Evolutionary conservation across 2,113 vertebrate genomes (phyloP).

Genomic region (Daboia siamensis): DNA sequence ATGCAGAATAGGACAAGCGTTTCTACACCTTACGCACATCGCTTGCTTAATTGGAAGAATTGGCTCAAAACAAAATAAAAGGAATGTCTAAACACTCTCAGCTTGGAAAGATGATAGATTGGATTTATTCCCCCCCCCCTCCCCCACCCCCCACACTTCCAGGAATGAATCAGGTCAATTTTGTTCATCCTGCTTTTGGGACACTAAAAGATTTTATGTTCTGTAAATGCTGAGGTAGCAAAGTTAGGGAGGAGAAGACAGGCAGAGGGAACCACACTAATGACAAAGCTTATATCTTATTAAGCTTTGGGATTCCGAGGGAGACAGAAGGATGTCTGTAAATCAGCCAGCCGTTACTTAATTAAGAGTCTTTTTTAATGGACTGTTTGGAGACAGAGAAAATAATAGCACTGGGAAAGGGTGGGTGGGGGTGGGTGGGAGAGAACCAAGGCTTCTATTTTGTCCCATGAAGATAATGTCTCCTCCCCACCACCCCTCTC

Average conservation of each 20-base stretch:
- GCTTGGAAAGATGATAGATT: background rate
- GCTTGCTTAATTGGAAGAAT: background rate
- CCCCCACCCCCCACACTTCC: background rate
- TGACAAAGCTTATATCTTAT: background rate
- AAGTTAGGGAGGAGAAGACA: background rate
- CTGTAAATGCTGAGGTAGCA: background rate
- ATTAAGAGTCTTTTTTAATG: conserved; percentile 16
- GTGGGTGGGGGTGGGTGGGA: too few species aligned
- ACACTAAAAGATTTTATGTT: background rate
- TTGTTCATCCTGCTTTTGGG: background rate
- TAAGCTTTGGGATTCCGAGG: background rate
- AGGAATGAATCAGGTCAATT: background rate
- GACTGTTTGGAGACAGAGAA: background rate
- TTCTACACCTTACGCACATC: background rate
- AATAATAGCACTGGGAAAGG: background rate
- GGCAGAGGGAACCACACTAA: background rate
- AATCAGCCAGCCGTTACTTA: background rate
- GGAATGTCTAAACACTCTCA: background rate
- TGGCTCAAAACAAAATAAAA: background rate
- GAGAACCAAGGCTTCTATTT: background rate
- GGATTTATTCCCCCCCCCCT: background rate
- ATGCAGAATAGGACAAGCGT: background rate
- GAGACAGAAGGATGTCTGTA: background rate
- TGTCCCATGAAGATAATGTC: background rate
- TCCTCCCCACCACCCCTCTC: background rate